Base-by-base conservation (phyloP, 2,113 vertebrate genomes). In the Prunella himalayana region DNA sequence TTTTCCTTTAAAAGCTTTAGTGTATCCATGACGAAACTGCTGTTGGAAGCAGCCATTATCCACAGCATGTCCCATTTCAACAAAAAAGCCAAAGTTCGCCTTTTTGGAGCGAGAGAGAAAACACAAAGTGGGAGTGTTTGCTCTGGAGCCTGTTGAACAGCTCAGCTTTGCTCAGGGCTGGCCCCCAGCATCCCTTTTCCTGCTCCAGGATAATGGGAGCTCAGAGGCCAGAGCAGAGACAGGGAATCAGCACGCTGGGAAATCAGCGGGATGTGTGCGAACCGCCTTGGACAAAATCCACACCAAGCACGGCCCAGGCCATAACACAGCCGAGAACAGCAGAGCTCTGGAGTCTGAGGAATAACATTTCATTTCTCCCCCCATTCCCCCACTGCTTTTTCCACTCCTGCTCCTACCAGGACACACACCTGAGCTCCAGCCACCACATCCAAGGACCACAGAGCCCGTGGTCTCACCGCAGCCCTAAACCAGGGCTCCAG, bases 161-260 rank as follows among this genome's bases (percentile, higher is more conserved):
- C 63, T 25, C 27, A 2, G 78, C 73, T 41, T 63, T 76, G 69
- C 78, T 89, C 44, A 1, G 6, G 31, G 47, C 86, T 57, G 83
- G 83, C 80, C 93, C 83, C 87, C 71, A 66, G 79, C 88, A 70
- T 50, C 24, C 76, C 87, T 57, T 73, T 96, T 86, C 92, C 86
- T 96, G 86, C 95, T 77, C 22, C 22, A 2, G 35, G 18, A 63
- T 91, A 93, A 93, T 86, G 79, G 92, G 85, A 97, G 78, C 94
- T 86, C 64, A 71, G 91, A 91, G 95, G 89, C 89, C 70, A 10
- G 84, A 0, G 0, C 42, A 19, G 90, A 92, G 77, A 39, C 73
- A n/a, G 59, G 19, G 23, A 88, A 85, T 53, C 79, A 35, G 91
- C 92, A 85, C 3, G 28, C 89, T 94, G 95, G 94, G 96, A 95